Evolutionary conservation across 2,113 vertebrate species (phyloP).

Genomic region (Microtus pennsylvanicus): DNA sequence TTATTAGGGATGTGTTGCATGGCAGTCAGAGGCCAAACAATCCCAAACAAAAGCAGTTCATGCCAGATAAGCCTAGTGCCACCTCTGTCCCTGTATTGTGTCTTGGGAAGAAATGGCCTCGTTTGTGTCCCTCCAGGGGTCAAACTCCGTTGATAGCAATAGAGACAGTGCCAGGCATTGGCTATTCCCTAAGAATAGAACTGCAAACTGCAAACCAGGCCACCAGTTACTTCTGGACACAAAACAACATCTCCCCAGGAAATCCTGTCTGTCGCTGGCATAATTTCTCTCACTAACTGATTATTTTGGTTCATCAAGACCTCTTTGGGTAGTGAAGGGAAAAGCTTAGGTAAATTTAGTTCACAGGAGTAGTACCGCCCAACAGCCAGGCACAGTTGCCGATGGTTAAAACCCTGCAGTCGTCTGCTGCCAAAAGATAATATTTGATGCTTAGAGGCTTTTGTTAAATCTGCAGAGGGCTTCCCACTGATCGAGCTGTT

Average conservation of each 20-base stretch:
- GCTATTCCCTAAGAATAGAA: background rate
- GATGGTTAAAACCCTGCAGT: background rate
- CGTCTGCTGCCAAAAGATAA: background rate
- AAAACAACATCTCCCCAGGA: background rate
- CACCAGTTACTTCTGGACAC: background rate
- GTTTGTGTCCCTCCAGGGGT: background rate
- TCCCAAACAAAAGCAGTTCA: background rate
- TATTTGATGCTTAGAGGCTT: background rate
- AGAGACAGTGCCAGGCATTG: background rate
- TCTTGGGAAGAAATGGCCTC: background rate
- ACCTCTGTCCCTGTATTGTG: background rate
- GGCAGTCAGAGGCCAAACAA: background rate
- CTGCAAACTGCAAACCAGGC: background rate
- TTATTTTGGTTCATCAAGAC: background rate
- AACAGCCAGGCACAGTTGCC: background rate
- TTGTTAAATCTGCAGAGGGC: background rate
- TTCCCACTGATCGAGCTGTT: background rate
- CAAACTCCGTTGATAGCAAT: background rate
- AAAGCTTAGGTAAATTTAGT: background rate
- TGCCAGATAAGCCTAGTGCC: background rate
- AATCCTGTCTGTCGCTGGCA: background rate
- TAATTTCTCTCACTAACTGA: slow-evolving; percentile 15
- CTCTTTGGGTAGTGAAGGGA: slow-evolving; percentile 1
- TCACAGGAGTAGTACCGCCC: background rate
- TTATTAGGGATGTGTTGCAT: background rate